Evolutionary conservation across 2,888 invertebrate genomes (phyloP).

Genomic region (Trilocha varians): DNA sequence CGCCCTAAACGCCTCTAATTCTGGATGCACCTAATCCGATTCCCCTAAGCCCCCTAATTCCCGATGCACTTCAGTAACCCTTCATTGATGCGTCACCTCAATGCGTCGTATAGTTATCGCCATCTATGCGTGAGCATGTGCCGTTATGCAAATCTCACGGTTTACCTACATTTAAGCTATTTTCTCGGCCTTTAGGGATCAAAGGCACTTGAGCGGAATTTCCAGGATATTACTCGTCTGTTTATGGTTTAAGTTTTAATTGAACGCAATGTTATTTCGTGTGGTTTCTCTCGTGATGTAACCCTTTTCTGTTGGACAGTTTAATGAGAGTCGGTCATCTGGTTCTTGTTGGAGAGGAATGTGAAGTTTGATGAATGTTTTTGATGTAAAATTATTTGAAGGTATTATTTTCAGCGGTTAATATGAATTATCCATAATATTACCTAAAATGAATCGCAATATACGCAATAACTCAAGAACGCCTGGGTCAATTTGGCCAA

Average conservation of each 20-base stretch:
- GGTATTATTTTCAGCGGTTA: too few species aligned
- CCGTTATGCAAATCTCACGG: conserved; percentile 6
- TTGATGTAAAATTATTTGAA: too few species aligned
- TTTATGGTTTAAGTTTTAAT: neutral
- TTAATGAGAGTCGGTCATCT: neutral
- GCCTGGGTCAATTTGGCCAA: too few species aligned
- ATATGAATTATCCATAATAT: too few species aligned
- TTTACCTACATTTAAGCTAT: conserved; percentile 5
- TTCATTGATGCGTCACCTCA: conserved; percentile 15
- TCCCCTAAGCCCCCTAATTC: too few species aligned
- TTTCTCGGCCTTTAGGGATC: neutral
- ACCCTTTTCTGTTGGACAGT: neutral
- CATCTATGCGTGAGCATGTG: conserved; percentile 14
- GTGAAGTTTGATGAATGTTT: neutral
- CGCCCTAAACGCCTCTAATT: neutral
- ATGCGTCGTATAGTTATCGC: conserved; percentile 19
- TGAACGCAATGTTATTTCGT: neutral
- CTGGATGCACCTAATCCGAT: conserved; percentile 2
- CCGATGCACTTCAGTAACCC: conserved; percentile 19
- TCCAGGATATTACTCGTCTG: neutral
- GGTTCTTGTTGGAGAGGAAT: neutral
- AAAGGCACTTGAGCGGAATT: conserved; percentile 1
- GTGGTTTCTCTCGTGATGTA: neutral
- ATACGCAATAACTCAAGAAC: too few species aligned
- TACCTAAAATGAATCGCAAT: too few species aligned